Base-by-base conservation (phyloP, 1,140 invertebrate genomes). In the Brachionus calyciflorus region DNA sequence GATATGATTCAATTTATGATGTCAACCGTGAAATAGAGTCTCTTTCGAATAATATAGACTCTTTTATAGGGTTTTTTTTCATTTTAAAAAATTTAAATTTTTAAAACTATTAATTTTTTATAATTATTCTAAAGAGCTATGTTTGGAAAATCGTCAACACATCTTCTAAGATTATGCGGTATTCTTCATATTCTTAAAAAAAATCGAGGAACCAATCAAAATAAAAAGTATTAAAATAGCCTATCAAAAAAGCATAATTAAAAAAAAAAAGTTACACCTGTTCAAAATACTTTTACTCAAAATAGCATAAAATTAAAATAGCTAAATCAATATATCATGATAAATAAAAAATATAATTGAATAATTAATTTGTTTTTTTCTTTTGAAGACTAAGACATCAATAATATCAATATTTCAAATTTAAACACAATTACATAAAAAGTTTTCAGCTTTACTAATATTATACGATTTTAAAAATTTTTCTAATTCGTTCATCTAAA, bases 131-230 rank as follows among this genome's bases (percentile, higher is more conserved):
- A n/a, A n/a, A n/a, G n/a, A n/a, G n/a, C n/a, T n/a, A n/a, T n/a
- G n/a, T n/a, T n/a, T n/a, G n/a, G n/a, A n/a, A n/a, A n/a, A n/a
- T n/a, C n/a, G n/a, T n/a, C n/a, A n/a, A n/a, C n/a, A n/a, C n/a
- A n/a, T n/a, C n/a, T n/a, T n/a, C n/a, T n/a, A n/a, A n/a, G n/a
- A n/a, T n/a, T n/a, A n/a, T n/a, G n/a, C n/a, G n/a, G n/a, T n/a
- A n/a, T n/a, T n/a, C n/a, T n/a, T n/a, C n/a, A n/a, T n/a, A n/a
- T n/a, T n/a, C n/a, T n/a, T n/a, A n/a, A n/a, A n/a, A n/a, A n/a
- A n/a, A n/a, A n/a, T n/a, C n/a, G n/a, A n/a, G 48, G 48, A 51
- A 51, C 48, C 48, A 51, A 24, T 51, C 26, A 51, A 51, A 51
- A 51, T 51, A 51, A 51, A 51, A 51, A 51, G 26, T 51, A 51